Evolutionary conservation across 2,113 vertebrate genomes (phyloP).

Genomic region (Thamnaconus septentrionalis): DNA sequence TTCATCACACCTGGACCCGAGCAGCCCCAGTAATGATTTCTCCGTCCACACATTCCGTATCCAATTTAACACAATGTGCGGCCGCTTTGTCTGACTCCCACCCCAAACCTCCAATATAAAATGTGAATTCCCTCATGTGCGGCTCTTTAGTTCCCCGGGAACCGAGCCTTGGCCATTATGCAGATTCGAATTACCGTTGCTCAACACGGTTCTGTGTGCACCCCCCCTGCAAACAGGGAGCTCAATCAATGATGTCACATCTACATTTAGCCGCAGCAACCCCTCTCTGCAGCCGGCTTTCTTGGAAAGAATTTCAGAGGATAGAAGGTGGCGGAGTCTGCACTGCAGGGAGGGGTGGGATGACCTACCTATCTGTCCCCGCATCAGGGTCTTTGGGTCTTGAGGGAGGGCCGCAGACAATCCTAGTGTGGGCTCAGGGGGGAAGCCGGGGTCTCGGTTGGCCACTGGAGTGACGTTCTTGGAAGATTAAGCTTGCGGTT

Average conservation of each 20-base stretch:
- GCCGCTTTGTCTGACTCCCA: no score
- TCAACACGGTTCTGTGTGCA: conserved; percentile 37
- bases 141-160: conserved; percentile 33
- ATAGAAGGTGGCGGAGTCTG: conserved; percentile 31
- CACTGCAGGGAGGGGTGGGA: conserved; percentile 15
- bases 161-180: conserved; percentile 38
- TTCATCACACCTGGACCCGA: conserved; percentile 18
- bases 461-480: conserved; percentile 63
- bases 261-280: conserved; percentile 53
- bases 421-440: conserved; percentile 60
- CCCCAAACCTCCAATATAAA: neutral
- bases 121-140: conserved; percentile 19
- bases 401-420: conserved; percentile 64
- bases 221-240: conserved; percentile 26
- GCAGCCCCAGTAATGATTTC: conserved; percentile 16
- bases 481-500: conserved; percentile 74
- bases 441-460: conserved; percentile 59
- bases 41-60: conserved; percentile 25
- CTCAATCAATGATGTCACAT: conserved; percentile 48
- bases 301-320: conserved; percentile 44
- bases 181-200: conserved; percentile 43
- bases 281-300: conserved; percentile 41
- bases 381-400: conserved; percentile 61
- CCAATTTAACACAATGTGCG: no score
- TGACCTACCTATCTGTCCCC: conserved; percentile 68